Conservation (phyloP, 2,113 vertebrate genomes). For the Polyodon spathula region DNA sequence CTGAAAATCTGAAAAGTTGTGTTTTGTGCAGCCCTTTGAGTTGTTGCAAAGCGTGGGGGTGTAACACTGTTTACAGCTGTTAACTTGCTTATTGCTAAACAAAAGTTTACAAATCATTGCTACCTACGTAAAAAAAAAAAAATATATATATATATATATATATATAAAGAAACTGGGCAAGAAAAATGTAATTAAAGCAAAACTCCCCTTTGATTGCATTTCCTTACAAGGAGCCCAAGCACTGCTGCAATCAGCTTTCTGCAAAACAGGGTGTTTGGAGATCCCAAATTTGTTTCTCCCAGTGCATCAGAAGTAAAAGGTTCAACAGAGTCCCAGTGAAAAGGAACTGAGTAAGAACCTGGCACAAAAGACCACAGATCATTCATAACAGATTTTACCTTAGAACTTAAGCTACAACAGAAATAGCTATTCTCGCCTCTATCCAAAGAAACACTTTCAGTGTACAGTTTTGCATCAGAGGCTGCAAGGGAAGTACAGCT, state of each 20-base stretch:
- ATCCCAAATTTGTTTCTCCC: constrained; percentile 51
- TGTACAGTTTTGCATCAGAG: constrained; percentile 42
- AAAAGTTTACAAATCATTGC: constrained; percentile 36
- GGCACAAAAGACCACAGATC: constrained; percentile 35
- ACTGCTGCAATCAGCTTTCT: constrained; percentile 32
- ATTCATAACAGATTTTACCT: constrained; percentile 8
- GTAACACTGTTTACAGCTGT: too few species aligned
- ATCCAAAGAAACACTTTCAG: constrained; percentile 40
- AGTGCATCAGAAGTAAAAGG: constrained; percentile 30
- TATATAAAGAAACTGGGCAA: not conserved
- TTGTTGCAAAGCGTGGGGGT: too few species aligned
- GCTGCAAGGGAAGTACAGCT: constrained; percentile 41
- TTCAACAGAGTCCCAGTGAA: constrained; percentile 42
- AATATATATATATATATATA: too few species aligned
- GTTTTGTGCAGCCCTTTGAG: too few species aligned
- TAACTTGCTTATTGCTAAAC: constrained; percentile 26
- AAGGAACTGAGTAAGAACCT: constrained; percentile 49
- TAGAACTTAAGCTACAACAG: constrained; percentile 27
- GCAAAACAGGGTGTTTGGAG: constrained; percentile 59
- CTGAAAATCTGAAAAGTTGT: too few species aligned
- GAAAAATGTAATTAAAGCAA: not conserved
- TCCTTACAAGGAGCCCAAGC: constrained; percentile 43
- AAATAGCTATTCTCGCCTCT: constrained; percentile 45
- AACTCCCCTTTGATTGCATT: constrained; percentile 20
- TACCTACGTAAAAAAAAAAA: constrained; percentile 31